These are phyloP conservation scores for Graphium colonna DNA, from an alignment of 2,888 invertebrate species.

Conservation along the genomic window DNA sequence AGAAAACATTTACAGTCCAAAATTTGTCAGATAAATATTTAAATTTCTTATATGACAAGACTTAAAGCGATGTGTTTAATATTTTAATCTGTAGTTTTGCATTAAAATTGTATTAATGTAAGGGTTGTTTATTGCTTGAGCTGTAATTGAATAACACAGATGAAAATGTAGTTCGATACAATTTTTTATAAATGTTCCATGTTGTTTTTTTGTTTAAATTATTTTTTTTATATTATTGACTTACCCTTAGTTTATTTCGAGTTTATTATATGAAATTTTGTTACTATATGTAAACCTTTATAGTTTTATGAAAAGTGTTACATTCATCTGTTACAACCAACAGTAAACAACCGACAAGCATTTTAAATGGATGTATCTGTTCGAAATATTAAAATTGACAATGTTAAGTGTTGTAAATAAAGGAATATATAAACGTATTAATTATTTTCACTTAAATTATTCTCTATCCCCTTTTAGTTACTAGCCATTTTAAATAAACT, in stretches of 20 bases:
- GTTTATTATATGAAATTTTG: no score
- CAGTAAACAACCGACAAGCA: slow-evolving; percentile 29
- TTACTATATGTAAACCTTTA: no score
- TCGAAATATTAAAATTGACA: slow-evolving; percentile 44
- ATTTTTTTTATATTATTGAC: no score
- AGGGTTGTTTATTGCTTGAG: slow-evolving; percentile 29
- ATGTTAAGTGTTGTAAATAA: slow-evolving; percentile 58
- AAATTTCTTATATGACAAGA: no score
- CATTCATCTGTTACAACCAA: slow-evolving; percentile 9
- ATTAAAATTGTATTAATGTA: slow-evolving; percentile 28
- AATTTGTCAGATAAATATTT: no score
- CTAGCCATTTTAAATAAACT: no score
- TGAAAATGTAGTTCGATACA: no score
- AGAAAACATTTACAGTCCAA: no score
- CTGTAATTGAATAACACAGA: slow-evolving; percentile 21
- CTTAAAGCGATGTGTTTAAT: slow-evolving; percentile 30
- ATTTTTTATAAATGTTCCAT: background rate
- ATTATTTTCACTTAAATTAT: no score
- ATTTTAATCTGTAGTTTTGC: slow-evolving; percentile 23
- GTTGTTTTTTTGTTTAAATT: background rate
- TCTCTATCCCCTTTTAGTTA: no score
- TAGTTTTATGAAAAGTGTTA: no score
- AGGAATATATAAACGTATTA: slow-evolving; percentile 45
- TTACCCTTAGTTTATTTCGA: no score
- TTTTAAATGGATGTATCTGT: slow-evolving; percentile 38